phyloP scores from a whole-genome alignment of 2,888 invertebrate species.

The Cataglyphis rosenhaueri region DNA sequence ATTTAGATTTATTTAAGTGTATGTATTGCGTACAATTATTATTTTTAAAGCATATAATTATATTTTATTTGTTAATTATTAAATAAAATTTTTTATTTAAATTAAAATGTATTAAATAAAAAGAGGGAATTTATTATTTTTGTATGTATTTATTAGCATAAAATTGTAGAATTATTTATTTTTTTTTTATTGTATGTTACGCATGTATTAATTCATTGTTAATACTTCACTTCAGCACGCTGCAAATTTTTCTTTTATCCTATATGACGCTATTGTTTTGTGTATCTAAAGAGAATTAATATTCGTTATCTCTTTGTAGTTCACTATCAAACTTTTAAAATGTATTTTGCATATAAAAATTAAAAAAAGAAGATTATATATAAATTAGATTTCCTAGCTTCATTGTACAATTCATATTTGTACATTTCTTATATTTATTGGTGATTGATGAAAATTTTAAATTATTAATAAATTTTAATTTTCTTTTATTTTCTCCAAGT shows the following conservation, averaged over 20 bases:
- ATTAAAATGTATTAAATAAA: neutral
- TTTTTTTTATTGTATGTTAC: neutral
- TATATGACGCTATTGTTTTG: slow-evolving; percentile 9
- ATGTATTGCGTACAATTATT: neutral
- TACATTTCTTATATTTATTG: no score
- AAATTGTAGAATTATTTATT: slow-evolving; percentile 13
- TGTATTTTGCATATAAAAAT: slow-evolving; percentile 16
- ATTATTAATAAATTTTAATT: slow-evolving; percentile 19
- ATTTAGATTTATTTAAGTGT: neutral
- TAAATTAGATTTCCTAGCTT: neutral
- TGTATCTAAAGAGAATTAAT: slow-evolving; percentile 25
- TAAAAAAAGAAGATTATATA: neutral
- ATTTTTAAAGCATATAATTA: neutral
- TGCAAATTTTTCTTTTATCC: slow-evolving; percentile 19
- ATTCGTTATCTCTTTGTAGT: slow-evolving; percentile 24
- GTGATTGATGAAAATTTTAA: neutral
- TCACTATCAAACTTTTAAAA: slow-evolving; percentile 11
- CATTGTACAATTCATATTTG: neutral
- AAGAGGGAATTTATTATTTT: neutral
- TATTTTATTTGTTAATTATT: neutral
- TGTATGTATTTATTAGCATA: slow-evolving; percentile 12
- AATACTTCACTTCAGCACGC: neutral
- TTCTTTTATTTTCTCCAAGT: slow-evolving; percentile 1
- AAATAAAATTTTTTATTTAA: neutral
- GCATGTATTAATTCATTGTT: neutral